phyloP scores from a whole-genome alignment of 1,140 invertebrate genomes.

The Drosophila ambigua region DNA sequence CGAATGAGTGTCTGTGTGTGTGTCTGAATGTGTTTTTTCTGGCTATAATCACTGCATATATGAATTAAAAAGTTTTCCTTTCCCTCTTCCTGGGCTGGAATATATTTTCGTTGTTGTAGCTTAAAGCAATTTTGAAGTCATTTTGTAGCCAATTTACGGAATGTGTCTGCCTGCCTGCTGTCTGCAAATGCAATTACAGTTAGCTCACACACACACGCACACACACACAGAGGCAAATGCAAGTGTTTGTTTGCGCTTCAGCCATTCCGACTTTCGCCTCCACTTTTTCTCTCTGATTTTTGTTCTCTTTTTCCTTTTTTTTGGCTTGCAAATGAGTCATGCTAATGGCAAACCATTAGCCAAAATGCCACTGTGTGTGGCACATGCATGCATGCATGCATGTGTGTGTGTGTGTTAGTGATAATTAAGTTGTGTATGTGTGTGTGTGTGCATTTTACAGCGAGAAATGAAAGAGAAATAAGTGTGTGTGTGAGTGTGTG shows the following conservation, averaged over 20 bases:
- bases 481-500: slow-evolving; percentile 14
- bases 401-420: slow-evolving; percentile 48
- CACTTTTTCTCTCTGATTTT: slow-evolving; percentile 15
- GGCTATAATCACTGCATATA: slow-evolving; percentile 74
- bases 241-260: slow-evolving; percentile 56
- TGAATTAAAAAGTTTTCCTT: slow-evolving; percentile 71
- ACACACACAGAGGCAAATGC: slow-evolving; percentile 21
- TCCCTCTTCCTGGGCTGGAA: neutral
- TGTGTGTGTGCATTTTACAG: slow-evolving; percentile 35
- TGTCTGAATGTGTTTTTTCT: slow-evolving; percentile 15
- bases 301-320: slow-evolving; percentile 25
- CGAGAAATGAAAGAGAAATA: slow-evolving; percentile 69
- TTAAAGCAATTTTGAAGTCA: slow-evolving; percentile 82
- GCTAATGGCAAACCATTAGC: slow-evolving; percentile 81
- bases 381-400: slow-evolving; percentile 16
- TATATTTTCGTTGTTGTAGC: slow-evolving; percentile 55
- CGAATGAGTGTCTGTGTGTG: slow-evolving; percentile 1
- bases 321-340: slow-evolving; percentile 77
- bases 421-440: slow-evolving; percentile 59
- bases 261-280: slow-evolving; percentile 41
- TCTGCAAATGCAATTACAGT: slow-evolving; percentile 72
- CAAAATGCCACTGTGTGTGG: slow-evolving; percentile 59
- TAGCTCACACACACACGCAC: slow-evolving; percentile 24
- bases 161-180: slow-evolving; percentile 23
- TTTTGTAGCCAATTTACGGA: slow-evolving; percentile 81